phyloP scores from a whole-genome alignment of 2,888 invertebrate genomes.

The Callinectes sapidus region DNA sequence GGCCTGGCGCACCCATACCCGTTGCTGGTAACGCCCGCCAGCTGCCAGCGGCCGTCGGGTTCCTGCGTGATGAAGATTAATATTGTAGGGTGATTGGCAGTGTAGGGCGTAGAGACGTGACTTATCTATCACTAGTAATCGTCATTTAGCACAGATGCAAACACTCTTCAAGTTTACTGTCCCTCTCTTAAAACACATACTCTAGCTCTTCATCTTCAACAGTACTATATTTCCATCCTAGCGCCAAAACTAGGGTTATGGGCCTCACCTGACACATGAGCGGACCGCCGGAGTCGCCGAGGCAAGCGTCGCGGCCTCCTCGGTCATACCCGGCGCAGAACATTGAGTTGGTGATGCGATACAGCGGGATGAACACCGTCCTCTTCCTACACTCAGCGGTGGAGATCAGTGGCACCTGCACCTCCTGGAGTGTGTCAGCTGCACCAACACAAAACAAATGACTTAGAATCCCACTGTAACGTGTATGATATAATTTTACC shows the following conservation, averaged over 20 bases:
- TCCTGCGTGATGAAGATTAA: slow-evolving; percentile 76
- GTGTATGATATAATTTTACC: neutral
- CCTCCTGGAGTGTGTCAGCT: slow-evolving; percentile 90
- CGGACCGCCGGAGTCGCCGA: slow-evolving; percentile 88
- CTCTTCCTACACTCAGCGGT: slow-evolving; percentile 85
- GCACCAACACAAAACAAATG: slow-evolving; percentile 73
- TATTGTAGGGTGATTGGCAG: neutral
- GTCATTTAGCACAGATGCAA: neutral
- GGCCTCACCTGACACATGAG: slow-evolving; percentile 83
- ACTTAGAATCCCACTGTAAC: neutral
- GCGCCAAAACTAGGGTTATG: no score
- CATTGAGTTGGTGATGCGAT: slow-evolving; percentile 87
- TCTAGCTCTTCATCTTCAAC: neutral
- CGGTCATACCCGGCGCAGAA: slow-evolving; percentile 88
- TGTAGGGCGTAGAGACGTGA: neutral
- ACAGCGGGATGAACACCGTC: slow-evolving; percentile 85
- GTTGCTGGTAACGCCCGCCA: slow-evolving; percentile 84
- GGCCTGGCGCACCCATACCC: slow-evolving; percentile 88
- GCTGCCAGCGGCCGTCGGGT: slow-evolving; percentile 76
- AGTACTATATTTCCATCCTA: no score
- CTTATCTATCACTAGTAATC: neutral
- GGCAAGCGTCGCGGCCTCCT: slow-evolving; percentile 87
- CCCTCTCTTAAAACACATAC: neutral
- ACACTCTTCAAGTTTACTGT: neutral
- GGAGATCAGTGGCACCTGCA: slow-evolving; percentile 86